Conservation (phyloP, 2,113 vertebrate species). For the Burhinus bistriatus region DNA sequence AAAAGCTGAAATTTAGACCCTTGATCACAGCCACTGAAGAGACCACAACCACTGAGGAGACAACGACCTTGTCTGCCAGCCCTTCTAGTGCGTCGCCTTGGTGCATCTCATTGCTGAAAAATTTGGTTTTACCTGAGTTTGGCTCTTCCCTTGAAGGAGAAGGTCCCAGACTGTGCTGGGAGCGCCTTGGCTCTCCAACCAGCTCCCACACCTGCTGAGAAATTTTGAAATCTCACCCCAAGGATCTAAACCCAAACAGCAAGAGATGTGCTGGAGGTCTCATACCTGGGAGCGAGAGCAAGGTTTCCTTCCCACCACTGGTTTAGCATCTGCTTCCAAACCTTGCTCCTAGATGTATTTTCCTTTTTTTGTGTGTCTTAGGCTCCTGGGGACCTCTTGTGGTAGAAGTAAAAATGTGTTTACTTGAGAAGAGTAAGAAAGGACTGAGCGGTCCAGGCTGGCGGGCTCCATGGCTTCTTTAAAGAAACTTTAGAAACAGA, state of each 20-base stretch:
- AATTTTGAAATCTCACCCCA: neutral
- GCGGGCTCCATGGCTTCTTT: fast-evolving
- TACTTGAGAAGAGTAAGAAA: neutral
- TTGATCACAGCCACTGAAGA: neutral
- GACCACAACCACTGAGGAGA: fast-evolving
- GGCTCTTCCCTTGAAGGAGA: neutral
- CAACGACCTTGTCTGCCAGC: neutral
- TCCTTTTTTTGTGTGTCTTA: neutral
- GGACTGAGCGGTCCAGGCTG: fast-evolving
- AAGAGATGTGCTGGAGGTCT: no score
- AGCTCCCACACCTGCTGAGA: neutral
- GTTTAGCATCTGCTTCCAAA: neutral
- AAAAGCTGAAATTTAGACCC: neutral
- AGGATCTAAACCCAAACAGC: no score
- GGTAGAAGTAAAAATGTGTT: neutral
- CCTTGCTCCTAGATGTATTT: fast-evolving
- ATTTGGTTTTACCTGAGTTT: neutral
- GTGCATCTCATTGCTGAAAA: neutral
- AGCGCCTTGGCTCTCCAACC: neutral
- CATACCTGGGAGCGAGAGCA: fast-evolving
- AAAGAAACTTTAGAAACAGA: no score
- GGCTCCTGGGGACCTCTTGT: constrained; percentile 39
- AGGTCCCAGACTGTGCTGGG: fast-evolving
- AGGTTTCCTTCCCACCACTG: neutral
- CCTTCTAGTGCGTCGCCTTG: neutral